A percentile compares a stretch with the other conserved stretches of the same genome.
Conservation (phyloP, 2,113 vertebrate species). For the Corvus cornix region DNA sequence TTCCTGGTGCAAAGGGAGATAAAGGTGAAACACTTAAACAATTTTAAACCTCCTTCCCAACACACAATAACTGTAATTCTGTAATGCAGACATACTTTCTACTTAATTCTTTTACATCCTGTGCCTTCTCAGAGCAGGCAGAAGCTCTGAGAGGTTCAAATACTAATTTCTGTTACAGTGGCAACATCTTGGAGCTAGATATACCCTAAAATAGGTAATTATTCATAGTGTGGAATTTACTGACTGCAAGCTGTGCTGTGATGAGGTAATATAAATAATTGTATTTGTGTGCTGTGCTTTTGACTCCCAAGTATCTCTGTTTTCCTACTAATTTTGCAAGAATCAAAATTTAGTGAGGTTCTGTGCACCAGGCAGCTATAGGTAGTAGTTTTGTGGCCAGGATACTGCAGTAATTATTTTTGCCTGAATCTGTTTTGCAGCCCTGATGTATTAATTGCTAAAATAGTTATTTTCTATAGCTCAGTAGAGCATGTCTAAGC, state of each 20-base stretch:
- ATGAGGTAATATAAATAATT: constrained; percentile 47
- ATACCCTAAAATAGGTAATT: constrained; percentile 57
- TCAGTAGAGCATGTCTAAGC: neutral
- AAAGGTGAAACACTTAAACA: constrained; percentile 81
- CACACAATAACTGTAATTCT: neutral
- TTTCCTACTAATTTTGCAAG: constrained; percentile 54
- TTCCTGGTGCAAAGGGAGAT: constrained; percentile 75
- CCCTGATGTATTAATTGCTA: neutral
- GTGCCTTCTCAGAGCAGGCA: neutral
- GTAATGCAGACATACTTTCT: neutral
- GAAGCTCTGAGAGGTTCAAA: neutral
- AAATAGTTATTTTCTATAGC: neutral
- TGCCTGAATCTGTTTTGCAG: neutral
- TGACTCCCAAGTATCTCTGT: constrained; percentile 2
- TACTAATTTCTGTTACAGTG: constrained; percentile 20
- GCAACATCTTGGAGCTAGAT: constrained; percentile 41
- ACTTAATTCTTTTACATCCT: neutral
- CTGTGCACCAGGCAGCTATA: neutral
- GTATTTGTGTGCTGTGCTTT: constrained; percentile 50
- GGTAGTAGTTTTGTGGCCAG: neutral
- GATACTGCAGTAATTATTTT: neutral
- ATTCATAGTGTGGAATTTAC: constrained; percentile 5
- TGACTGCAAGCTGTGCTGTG: constrained; percentile 36
- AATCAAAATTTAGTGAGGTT: neutral
- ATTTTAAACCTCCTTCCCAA: neutral